A percentile compares a stretch with the other conserved stretches of the same genome.
phyloP scores from a whole-genome alignment of 2,888 invertebrate genomes.

The Archips xylosteana region DNA sequence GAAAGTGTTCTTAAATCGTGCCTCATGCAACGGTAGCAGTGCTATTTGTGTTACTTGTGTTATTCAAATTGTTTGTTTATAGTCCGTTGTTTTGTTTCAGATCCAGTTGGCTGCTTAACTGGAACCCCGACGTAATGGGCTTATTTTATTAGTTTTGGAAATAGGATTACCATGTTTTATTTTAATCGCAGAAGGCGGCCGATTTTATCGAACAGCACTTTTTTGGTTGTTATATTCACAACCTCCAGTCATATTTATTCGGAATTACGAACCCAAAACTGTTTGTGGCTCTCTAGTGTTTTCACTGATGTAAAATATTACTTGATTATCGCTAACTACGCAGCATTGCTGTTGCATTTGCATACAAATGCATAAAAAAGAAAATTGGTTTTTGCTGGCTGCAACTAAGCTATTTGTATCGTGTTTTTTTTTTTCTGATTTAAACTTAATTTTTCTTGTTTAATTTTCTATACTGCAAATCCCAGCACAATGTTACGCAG shows the following conservation, averaged over 20 bases:
- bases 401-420: background rate
- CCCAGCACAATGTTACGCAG: background rate
- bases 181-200: constrained; percentile 22
- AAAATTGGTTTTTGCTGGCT: background rate
- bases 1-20: too few relatives aligned
- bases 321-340: background rate
- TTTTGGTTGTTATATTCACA: constrained; percentile 13
- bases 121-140: constrained; percentile 7
- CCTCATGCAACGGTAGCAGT: background rate
- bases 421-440: constrained; percentile 2
- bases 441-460: background rate
- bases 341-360: background rate
- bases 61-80: background rate
- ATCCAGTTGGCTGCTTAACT: background rate
- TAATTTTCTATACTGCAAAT: background rate
- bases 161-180: constrained; percentile 20
- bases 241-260: constrained; percentile 23
- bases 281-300: constrained; percentile 17
- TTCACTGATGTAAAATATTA: constrained; percentile 19
- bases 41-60: background rate
- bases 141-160: constrained; percentile 20
- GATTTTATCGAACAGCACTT: constrained; percentile 10
- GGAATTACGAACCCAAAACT: constrained; percentile 16
- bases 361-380: background rate
- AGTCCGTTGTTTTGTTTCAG: constrained; percentile 12